A percentile compares a stretch with the other conserved stretches of the same genome.
phyloP scores from a whole-genome alignment of 2,797 vertebrate genomes.

The Emys orbicularis region DNA sequence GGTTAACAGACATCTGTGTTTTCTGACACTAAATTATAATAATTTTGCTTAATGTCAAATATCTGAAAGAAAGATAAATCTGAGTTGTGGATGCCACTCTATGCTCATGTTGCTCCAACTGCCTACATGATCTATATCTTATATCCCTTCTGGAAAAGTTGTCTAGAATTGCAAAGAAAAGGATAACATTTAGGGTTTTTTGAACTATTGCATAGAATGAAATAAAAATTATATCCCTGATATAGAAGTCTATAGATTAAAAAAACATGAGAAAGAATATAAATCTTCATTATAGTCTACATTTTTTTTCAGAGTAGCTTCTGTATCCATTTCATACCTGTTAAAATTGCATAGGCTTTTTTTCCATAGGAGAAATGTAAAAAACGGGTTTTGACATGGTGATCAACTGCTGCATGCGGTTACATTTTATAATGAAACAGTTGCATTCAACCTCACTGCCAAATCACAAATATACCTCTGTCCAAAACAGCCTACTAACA shows the following conservation, averaged over 20 bases:
- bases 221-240: background rate
- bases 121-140: background rate
- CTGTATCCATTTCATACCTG: background rate
- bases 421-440: rapidly evolving
- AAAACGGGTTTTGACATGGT: background rate
- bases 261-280: background rate
- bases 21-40: background rate
- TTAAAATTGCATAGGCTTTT: background rate
- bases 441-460: background rate
- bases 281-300: background rate
- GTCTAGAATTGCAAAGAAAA: background rate
- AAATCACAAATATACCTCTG: background rate
- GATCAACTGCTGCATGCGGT: background rate
- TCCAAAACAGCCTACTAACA: background rate
- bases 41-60: background rate
- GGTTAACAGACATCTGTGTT: background rate
- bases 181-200: background rate
- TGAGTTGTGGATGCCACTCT: background rate
- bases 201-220: background rate
- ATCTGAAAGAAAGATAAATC: background rate
- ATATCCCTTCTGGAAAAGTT: background rate
- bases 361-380: background rate
- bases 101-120: background rate
- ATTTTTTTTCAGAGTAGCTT: background rate
- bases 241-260: background rate